Percentiles rank a stretch among this genome's conserved stretches.
Evolutionary conservation across 2,888 invertebrate genomes (phyloP).

Genomic region (Cosmia pyralina): DNA sequence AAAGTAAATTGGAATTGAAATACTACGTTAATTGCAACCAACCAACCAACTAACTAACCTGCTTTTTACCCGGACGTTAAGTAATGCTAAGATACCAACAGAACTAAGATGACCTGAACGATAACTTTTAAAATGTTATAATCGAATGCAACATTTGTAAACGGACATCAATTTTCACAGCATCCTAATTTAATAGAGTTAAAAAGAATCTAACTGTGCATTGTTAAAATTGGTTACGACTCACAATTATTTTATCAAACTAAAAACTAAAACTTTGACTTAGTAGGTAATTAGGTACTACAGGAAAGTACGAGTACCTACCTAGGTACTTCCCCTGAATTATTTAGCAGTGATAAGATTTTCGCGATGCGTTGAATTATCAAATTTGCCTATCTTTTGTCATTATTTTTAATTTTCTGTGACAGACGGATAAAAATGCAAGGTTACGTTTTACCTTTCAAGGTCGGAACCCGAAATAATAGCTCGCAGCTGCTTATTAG

Average conservation of each 20-base stretch:
- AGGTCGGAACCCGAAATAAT: too few relatives aligned
- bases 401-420: too few relatives aligned
- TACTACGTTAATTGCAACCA: too few relatives aligned
- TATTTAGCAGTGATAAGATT: background rate
- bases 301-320: background rate
- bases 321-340: background rate
- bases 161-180: constrained; percentile 17
- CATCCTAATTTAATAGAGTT: constrained; percentile 22
- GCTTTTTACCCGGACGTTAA: background rate
- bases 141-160: constrained; percentile 34
- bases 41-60: too few relatives aligned
- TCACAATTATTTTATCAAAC: background rate
- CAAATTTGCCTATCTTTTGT: too few relatives aligned
- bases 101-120: constrained; percentile 38
- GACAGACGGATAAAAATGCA: too few relatives aligned
- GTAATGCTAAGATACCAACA: constrained; percentile 3
- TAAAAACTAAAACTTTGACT: too few relatives aligned
- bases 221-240: background rate
- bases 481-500: too few relatives aligned
- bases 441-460: too few relatives aligned
- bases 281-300: too few relatives aligned
- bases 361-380: background rate
- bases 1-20: too few relatives aligned
- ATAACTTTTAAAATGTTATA: constrained; percentile 29
- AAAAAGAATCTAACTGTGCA: constrained; percentile 3